phyloP scores from a whole-genome alignment of 2,113 vertebrate species.

The Cygnus buccinator region DNA sequence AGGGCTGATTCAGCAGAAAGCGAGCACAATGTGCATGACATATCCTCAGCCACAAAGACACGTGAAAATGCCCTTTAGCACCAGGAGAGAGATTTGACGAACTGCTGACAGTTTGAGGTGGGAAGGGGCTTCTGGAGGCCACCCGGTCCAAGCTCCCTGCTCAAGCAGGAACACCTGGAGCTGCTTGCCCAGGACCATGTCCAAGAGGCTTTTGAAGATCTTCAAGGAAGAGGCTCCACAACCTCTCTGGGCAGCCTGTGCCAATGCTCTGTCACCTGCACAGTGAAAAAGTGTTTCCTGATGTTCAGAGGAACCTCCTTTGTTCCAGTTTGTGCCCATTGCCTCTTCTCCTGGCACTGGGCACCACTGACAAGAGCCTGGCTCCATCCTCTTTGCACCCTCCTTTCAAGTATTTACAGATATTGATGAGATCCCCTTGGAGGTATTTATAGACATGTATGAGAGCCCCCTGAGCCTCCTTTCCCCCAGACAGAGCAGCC shows the following conservation, averaged over 20 bases:
- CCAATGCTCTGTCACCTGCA: neutral
- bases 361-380: neutral
- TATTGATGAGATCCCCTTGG: too few species aligned
- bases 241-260: neutral
- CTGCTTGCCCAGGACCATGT: neutral
- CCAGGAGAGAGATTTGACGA: neutral
- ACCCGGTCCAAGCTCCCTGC: too few species aligned
- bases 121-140: neutral
- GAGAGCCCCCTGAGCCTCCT: too few species aligned
- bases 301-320: neutral
- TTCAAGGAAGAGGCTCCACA: neutral
- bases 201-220: neutral
- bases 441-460: too few species aligned
- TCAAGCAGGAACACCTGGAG: too few species aligned
- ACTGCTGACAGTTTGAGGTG: neutral
- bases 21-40: fast-evolving
- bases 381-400: neutral
- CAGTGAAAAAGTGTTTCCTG: neutral
- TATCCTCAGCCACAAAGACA: neutral
- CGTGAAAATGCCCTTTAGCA: fast-evolving
- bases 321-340: neutral
- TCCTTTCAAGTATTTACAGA: too few species aligned
- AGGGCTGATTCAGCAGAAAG: neutral
- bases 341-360: neutral
- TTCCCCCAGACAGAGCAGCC: too few species aligned